Conservation (phyloP, 2,888 invertebrate species). For the Chymomyza fuscimana region DNA sequence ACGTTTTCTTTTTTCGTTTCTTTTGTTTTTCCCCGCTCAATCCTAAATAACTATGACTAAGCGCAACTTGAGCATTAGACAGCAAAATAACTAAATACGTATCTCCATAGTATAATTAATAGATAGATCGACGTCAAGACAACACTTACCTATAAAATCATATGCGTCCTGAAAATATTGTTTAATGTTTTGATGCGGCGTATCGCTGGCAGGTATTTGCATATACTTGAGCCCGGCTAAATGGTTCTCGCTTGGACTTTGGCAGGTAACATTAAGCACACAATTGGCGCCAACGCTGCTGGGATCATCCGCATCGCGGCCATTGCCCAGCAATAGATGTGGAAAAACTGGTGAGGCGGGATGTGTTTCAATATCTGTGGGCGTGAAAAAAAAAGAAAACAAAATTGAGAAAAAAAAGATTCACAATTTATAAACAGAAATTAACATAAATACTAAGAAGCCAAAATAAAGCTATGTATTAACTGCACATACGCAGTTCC, state of each 20-base stretch:
- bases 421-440: not conserved
- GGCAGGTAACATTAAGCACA: conserved; percentile 90
- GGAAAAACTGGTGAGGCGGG: conserved; percentile 89
- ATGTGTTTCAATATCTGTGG: conserved; percentile 86
- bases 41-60: not conserved
- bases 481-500: not conserved
- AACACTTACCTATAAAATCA: conserved; percentile 89
- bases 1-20: conserved; percentile 45
- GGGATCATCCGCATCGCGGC: conserved; percentile 88
- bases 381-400: conserved; percentile 22
- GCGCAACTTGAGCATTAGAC: not conserved
- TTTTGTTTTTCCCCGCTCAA: not conserved
- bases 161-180: conserved; percentile 94
- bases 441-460: conserved; percentile 1
- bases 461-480: not conserved
- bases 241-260: conserved; percentile 83
- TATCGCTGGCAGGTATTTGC: conserved; percentile 90
- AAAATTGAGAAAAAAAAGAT: not conserved
- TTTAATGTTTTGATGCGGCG: conserved; percentile 90
- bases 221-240: conserved; percentile 87
- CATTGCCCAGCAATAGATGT: conserved; percentile 90
- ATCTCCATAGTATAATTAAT: not conserved
- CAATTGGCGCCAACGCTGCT: conserved; percentile 87
- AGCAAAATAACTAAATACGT: not conserved
- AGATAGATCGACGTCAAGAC: not conserved